phyloP scores from a whole-genome alignment of 2,888 invertebrate genomes.

The Troilus luridus region DNA sequence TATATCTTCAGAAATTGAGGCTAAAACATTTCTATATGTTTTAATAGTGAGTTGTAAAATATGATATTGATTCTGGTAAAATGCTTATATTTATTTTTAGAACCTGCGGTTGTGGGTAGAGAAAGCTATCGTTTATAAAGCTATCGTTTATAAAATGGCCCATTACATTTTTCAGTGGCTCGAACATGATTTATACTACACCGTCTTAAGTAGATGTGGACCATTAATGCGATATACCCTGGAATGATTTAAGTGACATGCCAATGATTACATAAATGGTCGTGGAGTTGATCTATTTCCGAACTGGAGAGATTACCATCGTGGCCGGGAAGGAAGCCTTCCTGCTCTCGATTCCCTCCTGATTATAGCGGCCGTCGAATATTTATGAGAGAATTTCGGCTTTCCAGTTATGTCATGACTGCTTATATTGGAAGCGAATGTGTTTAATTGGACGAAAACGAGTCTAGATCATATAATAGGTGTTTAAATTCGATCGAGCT shows the following conservation, averaged over 20 bases:
- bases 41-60: no score
- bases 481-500: not conserved
- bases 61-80: not conserved
- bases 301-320: conserved; percentile 22
- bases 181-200: not conserved
- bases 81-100: not conserved
- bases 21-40: not conserved
- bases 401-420: not conserved
- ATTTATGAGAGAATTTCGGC: conserved; percentile 21
- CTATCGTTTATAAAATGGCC: not conserved
- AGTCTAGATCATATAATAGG: conserved; percentile 2
- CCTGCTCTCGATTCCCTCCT: conserved; percentile 4
- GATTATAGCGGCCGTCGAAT: not conserved
- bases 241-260: conserved; percentile 17
- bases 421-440: not conserved
- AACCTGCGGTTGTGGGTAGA: not conserved
- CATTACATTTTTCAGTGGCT: not conserved
- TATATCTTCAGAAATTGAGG: no score
- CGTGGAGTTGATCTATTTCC: conserved; percentile 1
- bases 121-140: not conserved
- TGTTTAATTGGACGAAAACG: conserved; percentile 8
- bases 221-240: conserved; percentile 16
- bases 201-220: not conserved
- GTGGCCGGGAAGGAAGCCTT: not conserved
- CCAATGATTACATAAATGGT: not conserved